Percentiles rank a stretch among this genome's conserved stretches.
phyloP scores from a whole-genome alignment of 2,113 vertebrate genomes.

The Eudyptes chrysolophus region DNA sequence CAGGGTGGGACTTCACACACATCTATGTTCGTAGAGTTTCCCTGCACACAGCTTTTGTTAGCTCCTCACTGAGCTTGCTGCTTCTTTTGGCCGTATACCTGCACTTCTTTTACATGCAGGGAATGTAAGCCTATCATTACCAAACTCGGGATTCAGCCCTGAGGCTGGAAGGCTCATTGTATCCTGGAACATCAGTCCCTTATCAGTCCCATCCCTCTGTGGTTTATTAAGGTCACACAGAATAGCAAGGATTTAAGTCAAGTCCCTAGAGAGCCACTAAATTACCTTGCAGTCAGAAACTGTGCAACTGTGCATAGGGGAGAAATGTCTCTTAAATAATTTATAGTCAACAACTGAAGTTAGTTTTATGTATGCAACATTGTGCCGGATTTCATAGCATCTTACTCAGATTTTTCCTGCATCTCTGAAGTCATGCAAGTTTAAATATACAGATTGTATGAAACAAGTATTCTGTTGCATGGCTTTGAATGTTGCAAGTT shows the following conservation, averaged over 20 bases:
- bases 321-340: not conserved
- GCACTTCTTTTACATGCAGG: not conserved
- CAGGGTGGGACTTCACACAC: not conserved
- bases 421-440: not conserved
- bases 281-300: not conserved
- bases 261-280: not conserved
- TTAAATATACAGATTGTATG: not conserved
- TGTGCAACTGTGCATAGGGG: not conserved
- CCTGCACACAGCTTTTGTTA: not conserved
- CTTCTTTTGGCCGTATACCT: slow-evolving; percentile 3
- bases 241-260: not conserved
- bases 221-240: not conserved
- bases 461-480: not conserved
- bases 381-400: not conserved
- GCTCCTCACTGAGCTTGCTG: not conserved
- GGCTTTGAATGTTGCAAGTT: not conserved
- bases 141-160: not conserved
- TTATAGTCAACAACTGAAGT: not conserved
- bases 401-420: not conserved
- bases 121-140: not conserved
- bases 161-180: not conserved
- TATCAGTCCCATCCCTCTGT: not conserved
- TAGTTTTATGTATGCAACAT: not conserved
- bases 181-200: not conserved
- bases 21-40: not conserved